Conservation (phyloP, 2,888 invertebrate genomes). For the Blastobasis lacticolella region DNA sequence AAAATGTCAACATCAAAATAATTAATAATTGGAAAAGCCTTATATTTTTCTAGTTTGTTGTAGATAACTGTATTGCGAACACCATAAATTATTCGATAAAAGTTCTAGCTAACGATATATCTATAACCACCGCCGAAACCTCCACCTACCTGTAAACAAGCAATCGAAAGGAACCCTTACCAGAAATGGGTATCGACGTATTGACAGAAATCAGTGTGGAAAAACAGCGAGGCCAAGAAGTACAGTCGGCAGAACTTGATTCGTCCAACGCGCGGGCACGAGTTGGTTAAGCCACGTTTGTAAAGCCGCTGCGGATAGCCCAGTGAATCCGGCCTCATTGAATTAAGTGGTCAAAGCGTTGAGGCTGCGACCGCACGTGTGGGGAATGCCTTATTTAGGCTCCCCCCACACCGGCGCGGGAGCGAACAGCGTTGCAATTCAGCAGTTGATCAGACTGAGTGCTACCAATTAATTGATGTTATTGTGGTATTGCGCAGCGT, state of each 20-base stretch:
- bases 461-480: too few relatives aligned
- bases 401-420: background rate
- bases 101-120: too few relatives aligned
- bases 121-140: too few relatives aligned
- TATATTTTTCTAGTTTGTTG: too few relatives aligned
- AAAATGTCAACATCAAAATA: too few relatives aligned
- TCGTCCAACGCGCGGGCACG: constrained; percentile 14
- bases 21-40: too few relatives aligned
- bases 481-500: too few relatives aligned
- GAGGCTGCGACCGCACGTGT: constrained; percentile 38
- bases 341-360: constrained; percentile 49
- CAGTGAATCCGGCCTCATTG: constrained; percentile 39
- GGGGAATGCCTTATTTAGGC: constrained; percentile 30
- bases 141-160: background rate
- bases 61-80: too few relatives aligned
- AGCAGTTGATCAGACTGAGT: background rate
- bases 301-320: constrained; percentile 29
- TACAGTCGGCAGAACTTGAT: constrained; percentile 3
- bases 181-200: background rate
- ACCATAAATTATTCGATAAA: too few relatives aligned
- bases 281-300: constrained; percentile 27
- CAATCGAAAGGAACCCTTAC: background rate
- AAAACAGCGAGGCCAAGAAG: constrained; percentile 1
- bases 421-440: background rate
- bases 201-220: background rate